phyloP scores from a whole-genome alignment of 2,113 vertebrate species.

The Brachionichthys hirsutus region DNA sequence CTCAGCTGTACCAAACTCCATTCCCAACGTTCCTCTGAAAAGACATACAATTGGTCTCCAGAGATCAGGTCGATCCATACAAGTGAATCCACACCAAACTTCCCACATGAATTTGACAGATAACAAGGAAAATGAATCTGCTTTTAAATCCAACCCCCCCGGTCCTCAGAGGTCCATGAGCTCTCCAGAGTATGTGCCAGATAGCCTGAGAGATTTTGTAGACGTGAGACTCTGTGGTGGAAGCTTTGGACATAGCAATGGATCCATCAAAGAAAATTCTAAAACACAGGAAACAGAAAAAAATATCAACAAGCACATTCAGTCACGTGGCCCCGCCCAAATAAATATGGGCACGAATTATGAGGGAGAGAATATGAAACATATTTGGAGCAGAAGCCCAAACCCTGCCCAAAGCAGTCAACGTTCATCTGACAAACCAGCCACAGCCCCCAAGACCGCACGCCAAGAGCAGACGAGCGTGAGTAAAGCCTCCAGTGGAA shows the following conservation, averaged over 20 bases:
- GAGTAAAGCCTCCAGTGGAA: conserved; percentile 23
- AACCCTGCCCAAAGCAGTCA: conserved; percentile 23
- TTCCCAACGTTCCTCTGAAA: conserved; percentile 25
- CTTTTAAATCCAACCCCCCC: conserved; percentile 19
- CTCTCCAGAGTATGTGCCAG: conserved; percentile 44
- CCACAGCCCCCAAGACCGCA: conserved; percentile 29
- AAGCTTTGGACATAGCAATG: conserved; percentile 16
- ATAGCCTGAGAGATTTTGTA: conserved; percentile 33
- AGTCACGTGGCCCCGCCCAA: conserved; percentile 24
- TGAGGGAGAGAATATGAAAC: conserved; percentile 22
- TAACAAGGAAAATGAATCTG: conserved; percentile 37
- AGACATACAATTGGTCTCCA: conserved; percentile 35
- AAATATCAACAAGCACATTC: conserved; percentile 32
- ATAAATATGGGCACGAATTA: conserved; percentile 21
- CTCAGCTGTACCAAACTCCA: conserved; percentile 32
- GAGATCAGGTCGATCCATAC: conserved; percentile 42
- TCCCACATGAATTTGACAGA: conserved; percentile 24
- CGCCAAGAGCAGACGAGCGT: conserved; percentile 33
- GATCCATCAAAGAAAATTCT: conserved; percentile 36
- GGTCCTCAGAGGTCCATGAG: conserved; percentile 50
- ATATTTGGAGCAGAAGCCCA: conserved; percentile 18
- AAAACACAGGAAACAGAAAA: conserved; percentile 33
- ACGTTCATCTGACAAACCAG: conserved; percentile 39
- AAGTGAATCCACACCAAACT: conserved; percentile 45
- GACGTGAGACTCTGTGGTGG: conserved; percentile 19